These are phyloP conservation scores for Galbula dea DNA, from an alignment of 2,113 vertebrate genomes.

Conservation along the genomic window DNA sequence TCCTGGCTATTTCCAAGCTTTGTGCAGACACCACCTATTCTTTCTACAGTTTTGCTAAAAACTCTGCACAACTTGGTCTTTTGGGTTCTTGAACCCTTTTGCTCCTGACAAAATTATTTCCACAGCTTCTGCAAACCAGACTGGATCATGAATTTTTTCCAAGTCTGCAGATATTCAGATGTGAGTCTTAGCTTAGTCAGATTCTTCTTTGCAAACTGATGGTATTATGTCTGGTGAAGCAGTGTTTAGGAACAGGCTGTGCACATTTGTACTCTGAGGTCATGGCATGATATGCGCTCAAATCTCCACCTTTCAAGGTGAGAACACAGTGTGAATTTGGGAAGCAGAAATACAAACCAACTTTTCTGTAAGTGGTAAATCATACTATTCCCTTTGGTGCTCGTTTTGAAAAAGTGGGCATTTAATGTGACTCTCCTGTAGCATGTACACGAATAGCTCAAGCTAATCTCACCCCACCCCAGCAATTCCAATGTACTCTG, in stretches of 20 bases:
- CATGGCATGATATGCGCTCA: not conserved
- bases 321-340: not conserved
- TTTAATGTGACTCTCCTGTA: slow-evolving; percentile 50
- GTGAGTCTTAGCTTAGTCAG: not conserved
- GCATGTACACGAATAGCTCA: slow-evolving; percentile 18
- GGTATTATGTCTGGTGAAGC: not conserved
- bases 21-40: not conserved
- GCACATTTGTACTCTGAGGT: not conserved
- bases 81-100: not conserved
- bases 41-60: not conserved
- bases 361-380: not conserved
- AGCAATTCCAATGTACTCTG: slow-evolving; percentile 40
- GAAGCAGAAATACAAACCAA: not conserved
- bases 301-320: not conserved
- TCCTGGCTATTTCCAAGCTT: not conserved
- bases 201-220: not conserved
- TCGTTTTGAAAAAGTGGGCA: slow-evolving; percentile 30
- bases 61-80: not conserved
- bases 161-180: not conserved
- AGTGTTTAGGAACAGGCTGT: not conserved
- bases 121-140: not conserved
- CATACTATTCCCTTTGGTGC: not conserved
- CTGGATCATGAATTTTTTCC: not conserved
- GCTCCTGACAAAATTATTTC: not conserved
- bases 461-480: slow-evolving; percentile 45